Evolutionary conservation across 1,140 invertebrate genomes (phyloP).

Genomic region (Cyphomyrmex costatus): DNA sequence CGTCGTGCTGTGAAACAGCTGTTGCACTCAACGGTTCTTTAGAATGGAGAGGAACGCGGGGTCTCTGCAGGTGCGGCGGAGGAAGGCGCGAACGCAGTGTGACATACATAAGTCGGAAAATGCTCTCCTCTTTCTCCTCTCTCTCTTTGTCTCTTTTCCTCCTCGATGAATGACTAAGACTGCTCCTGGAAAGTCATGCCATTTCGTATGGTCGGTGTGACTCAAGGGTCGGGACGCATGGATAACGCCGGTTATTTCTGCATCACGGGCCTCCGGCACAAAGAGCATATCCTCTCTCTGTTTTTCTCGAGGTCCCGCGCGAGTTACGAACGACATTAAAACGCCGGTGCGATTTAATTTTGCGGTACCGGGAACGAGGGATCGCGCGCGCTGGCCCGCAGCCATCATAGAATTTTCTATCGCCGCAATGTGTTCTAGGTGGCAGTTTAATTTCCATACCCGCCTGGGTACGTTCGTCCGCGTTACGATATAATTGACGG

Average conservation of each 20-base stretch:
- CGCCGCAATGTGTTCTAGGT: constrained; percentile 1
- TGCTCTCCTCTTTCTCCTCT: not conserved
- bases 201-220: constrained; percentile 64
- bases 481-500: constrained; percentile 4
- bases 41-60: constrained; percentile 61
- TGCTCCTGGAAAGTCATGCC: constrained; percentile 69
- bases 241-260: constrained; percentile 80
- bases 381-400: constrained; percentile 23
- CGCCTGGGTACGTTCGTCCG: not conserved
- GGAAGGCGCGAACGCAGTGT: not conserved
- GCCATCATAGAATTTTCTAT: constrained; percentile 58
- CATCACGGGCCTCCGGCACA: constrained; percentile 71
- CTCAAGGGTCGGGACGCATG: constrained; percentile 69
- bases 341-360: constrained; percentile 78
- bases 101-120: constrained; percentile 23
- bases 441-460: constrained; percentile 8
- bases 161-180: constrained; percentile 77
- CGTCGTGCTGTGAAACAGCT: constrained; percentile 64
- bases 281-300: constrained; percentile 69
- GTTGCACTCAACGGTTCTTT: constrained; percentile 30
- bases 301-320: constrained; percentile 10
- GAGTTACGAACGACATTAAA: constrained; percentile 69
- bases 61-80: constrained; percentile 1
- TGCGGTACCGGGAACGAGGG: constrained; percentile 47
- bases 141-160: constrained; percentile 2